Evolutionary conservation across 2,797 vertebrate genomes (phyloP), one percentile per base, ranked within the genome.

Genomic region (Intellagama lesueurii): DNA sequence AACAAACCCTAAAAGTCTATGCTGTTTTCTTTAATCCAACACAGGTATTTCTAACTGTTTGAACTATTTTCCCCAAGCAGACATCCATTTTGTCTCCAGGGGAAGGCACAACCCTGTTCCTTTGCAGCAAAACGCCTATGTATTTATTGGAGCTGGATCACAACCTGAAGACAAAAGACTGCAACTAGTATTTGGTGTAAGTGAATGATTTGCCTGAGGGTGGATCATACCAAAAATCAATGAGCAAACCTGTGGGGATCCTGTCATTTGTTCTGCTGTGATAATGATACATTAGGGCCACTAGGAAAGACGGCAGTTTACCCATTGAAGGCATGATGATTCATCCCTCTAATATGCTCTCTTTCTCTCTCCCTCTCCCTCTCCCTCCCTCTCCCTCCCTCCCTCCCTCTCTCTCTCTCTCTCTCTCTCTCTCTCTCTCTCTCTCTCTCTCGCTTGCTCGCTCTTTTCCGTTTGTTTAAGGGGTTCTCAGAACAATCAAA

Each of bases 281-380:
- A 91, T 85, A 79, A 76, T 91, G n/a, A 22, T 26, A 5, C 32
- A 81, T 81, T 40, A 49, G 35, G 73, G 92, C 85, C 0, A 84
- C 35, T 66, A 40, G 40, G 78, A 75, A 81, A 22, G 35, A 91
- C 47, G 84, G 70, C 87, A 68, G 9, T 66, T 93, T 92, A 84
- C 73, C 66, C 89, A 49, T 47, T 72, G 52, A 94, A 66, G 76
- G 16, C 82, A 26, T 75, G 75, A 81, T 91, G 93, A 94, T 52
- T 93, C 92, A 91, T 78, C 88, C 91, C 17, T 80, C 70, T 68
- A 87, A 80, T 77, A 85, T 60, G 83, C 92, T 87, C 89, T 88
- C 77, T 12, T 11, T 82, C 72, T 85, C 83, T 85, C 24, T 87
- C 90, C 88, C 66, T 75, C 86, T 1, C 92, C 52, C 86, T 79